phyloP scores from a whole-genome alignment of 1,140 invertebrate genomes.

The Tetranychus urticae region DNA sequence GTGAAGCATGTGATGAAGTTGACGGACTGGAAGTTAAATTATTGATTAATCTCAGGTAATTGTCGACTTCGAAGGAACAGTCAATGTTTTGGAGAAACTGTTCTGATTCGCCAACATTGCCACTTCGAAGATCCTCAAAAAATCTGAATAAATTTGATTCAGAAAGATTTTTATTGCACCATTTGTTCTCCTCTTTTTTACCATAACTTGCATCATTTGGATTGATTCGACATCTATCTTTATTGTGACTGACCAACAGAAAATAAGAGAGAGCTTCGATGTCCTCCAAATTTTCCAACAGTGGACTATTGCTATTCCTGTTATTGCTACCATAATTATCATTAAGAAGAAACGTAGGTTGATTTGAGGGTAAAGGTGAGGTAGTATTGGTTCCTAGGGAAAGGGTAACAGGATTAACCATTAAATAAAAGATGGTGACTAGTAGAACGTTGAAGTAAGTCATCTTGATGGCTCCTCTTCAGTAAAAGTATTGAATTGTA shows the following conservation, averaged over 20 bases:
- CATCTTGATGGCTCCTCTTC: no score
- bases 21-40: not conserved
- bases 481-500: no score
- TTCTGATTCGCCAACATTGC: not conserved
- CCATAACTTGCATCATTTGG: not conserved
- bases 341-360: no score
- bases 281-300: constrained; percentile 2
- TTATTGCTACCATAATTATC: no score
- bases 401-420: no score
- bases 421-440: no score
- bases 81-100: not conserved
- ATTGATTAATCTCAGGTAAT: not conserved
- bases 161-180: not conserved
- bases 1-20: not conserved
- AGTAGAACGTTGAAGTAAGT: no score
- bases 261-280: constrained; percentile 7
- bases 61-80: not conserved
- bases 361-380: no score
- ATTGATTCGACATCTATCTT: not conserved
- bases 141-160: constrained; percentile 3
- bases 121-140: constrained; percentile 3
- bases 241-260: not conserved
- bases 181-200: not conserved
- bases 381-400: no score
- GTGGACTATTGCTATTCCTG: not conserved